Conservation (phyloP, 1,140 invertebrate species). For the Pararge aegeria region DNA sequence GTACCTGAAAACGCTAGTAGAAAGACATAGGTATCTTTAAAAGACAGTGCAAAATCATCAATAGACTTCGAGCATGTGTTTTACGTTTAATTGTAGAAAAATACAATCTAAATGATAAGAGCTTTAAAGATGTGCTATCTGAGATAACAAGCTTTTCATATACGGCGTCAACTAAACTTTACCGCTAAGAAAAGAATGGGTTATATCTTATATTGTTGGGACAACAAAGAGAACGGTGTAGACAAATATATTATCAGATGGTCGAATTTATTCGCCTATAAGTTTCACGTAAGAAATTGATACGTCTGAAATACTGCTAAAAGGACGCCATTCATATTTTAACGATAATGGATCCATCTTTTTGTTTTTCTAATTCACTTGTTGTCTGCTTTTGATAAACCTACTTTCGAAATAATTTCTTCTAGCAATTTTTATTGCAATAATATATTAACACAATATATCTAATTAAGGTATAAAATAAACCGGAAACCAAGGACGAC, state of each 20-base stretch:
- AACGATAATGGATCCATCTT: background rate
- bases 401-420: no score
- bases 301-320: slow-evolving; percentile 7
- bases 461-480: no score
- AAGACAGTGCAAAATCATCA: no score
- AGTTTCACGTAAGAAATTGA: slow-evolving; percentile 32
- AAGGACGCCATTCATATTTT: slow-evolving; percentile 4
- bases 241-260: slow-evolving; percentile 48
- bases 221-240: slow-evolving; percentile 45
- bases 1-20: no score
- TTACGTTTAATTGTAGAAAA: background rate
- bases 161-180: slow-evolving; percentile 13
- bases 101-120: background rate
- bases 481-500: no score
- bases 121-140: background rate
- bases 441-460: no score
- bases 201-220: slow-evolving; percentile 22
- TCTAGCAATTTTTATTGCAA: no score
- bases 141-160: background rate
- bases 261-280: slow-evolving; percentile 45
- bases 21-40: no score
- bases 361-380: no score
- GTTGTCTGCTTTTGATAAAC: no score
- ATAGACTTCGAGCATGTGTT: no score
- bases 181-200: slow-evolving; percentile 30